Evolutionary conservation across 2,797 vertebrate species (phyloP).

Genomic region (Enteromius afrohamiltoni): DNA sequence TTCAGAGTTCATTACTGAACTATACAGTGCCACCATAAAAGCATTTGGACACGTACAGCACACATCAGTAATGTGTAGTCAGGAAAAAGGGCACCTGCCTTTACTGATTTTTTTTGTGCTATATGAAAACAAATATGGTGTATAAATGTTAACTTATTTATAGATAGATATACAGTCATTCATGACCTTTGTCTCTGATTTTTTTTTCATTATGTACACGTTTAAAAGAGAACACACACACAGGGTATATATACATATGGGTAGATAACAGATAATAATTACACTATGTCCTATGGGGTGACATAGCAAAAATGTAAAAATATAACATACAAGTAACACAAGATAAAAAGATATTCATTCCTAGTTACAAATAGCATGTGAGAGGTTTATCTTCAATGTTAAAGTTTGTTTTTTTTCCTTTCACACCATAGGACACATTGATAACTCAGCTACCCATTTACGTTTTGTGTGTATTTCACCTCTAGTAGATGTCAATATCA

Average conservation of each 20-base stretch:
- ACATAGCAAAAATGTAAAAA: no score
- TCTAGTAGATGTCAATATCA: background rate
- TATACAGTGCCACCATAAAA: slow-evolving; percentile 4
- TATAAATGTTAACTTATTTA: slow-evolving; percentile 2
- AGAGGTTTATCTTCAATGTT: no score
- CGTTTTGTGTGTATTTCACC: background rate
- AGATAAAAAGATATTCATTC: no score
- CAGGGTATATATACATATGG: background rate
- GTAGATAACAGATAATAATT: no score
- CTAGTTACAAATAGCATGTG: no score
- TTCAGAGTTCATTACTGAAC: slow-evolving; percentile 27
- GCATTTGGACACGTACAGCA: background rate
- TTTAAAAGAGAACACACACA: background rate
- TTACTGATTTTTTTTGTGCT: background rate
- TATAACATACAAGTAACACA: no score
- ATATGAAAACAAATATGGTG: background rate
- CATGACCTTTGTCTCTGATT: no score
- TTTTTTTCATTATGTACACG: background rate
- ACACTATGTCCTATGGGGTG: no score
- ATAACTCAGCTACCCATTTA: no score
- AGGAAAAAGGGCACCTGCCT: background rate
- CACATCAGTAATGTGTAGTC: background rate
- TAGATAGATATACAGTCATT: background rate
- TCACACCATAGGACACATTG: no score
- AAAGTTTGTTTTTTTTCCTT: background rate